These are phyloP conservation scores for Drosophila chauvacae DNA, from an alignment of 1,140 invertebrate species.

Conservation along the genomic window DNA sequence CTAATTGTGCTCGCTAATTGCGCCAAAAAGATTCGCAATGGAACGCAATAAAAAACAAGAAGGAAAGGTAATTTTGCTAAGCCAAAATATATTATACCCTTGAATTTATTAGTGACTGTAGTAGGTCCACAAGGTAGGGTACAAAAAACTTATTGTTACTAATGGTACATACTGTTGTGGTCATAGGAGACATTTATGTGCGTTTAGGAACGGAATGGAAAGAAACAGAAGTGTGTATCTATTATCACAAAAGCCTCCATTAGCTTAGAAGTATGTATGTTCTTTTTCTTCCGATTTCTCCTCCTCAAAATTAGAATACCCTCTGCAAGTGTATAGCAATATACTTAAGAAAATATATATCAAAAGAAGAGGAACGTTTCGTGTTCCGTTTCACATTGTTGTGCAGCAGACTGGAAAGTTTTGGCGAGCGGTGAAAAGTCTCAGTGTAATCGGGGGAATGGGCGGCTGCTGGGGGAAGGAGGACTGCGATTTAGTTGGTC, in stretches of 20 bases:
- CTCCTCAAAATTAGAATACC: neutral
- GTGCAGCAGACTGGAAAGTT: slow-evolving; percentile 76
- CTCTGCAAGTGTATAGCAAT: slow-evolving; percentile 1
- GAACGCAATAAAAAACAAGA: slow-evolving; percentile 27
- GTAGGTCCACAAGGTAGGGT: neutral
- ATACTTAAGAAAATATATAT: slow-evolving; percentile 17
- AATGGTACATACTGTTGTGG: too few species aligned
- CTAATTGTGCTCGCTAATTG: slow-evolving; percentile 71
- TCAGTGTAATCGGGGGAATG: slow-evolving; percentile 12
- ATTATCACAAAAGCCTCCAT: neutral
- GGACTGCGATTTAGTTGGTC: slow-evolving; percentile 48
- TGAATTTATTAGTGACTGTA: neutral
- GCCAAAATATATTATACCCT: neutral
- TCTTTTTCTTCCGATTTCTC: neutral
- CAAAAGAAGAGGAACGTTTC: slow-evolving; percentile 41
- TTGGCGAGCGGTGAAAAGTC: slow-evolving; percentile 48
- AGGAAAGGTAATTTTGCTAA: neutral
- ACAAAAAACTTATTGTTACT: neutral
- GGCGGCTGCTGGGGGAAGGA: neutral
- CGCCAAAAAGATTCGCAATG: slow-evolving; percentile 48
- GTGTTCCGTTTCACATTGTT: slow-evolving; percentile 64
- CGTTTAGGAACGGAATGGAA: neutral
- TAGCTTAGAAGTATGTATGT: neutral
- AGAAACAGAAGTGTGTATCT: neutral
- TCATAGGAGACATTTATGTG: neutral